Evolutionary conservation across 1,140 invertebrate genomes (phyloP), one percentile per base, ranked within the genome.

Genomic region (Microplitis demolitor): DNA sequence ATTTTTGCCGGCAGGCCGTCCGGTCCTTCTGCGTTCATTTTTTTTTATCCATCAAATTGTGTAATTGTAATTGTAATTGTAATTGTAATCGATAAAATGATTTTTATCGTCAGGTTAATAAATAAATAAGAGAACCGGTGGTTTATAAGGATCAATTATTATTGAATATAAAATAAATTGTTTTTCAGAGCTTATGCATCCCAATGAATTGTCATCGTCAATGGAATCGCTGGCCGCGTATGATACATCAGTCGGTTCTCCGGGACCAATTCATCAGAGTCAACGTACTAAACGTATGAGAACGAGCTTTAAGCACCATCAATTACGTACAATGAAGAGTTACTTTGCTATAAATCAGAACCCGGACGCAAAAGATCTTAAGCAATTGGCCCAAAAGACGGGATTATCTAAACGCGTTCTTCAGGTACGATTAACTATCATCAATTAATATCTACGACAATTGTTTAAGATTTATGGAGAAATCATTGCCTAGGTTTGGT

Each of bases 281-380:
- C 90, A 92, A 79, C 83, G 93, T 68, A 96, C 95, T 34, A 97
- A 98, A 86, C 90, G 96, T 60, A 97, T 97, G 93, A 88, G 96
- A 51, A 98, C 96, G n/a, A 97, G 95, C 76, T 98, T 98, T 89
- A 98, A 98, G 81, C 97, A 98, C 83, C 96, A 98, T 85, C 97
- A 98, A 82, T 90, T 99, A n/a, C 87, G 96, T 62, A 97, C 96
- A 2, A 98, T 99, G 97, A 98, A 98, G 87, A 95, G 94, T 14
- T 98, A 98, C 85, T 99, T 99, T 84, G 93, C 94, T 53, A 92
- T 98, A 80, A 99, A 99, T 88, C 97, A 98, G 87, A 99, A 99
- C 87, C 97, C 97, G 4, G 96, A 98, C 82, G 95, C 97, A 37
- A 98, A 98, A 84, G 97, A 98, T 85, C 88, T 98, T 11, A 98